Evolutionary conservation across 2,113 vertebrate genomes (phyloP), one percentile per base, ranked within the genome.

Genomic region (Hippocampus mohnikei): DNA sequence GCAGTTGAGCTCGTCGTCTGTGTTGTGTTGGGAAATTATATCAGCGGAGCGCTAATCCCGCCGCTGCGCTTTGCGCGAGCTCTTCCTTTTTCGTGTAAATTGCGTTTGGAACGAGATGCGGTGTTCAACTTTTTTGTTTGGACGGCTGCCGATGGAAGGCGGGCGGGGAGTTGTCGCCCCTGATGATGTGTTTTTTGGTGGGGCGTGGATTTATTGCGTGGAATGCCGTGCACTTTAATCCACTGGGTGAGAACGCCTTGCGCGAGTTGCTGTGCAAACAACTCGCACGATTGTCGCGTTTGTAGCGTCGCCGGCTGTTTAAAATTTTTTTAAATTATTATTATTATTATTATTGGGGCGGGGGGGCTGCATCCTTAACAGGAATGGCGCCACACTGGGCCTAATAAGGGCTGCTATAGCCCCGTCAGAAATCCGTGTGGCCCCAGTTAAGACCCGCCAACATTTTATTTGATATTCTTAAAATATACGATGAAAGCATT

Each of bases 251-350:
- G 8, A 63, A 67, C 8, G 6, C 40, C 71, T 77, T 77, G 67
- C 33, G 53, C 70, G 70, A 41, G 41, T 56, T 81, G 41, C 13
- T 62, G n/a, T 76, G 72, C 72, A 70, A 81, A 63, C 8, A 62
- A 41, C 20, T 44, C 25, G 4, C 55, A 25, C 10, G 0, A 1
- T 15, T 18, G 11, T 23, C 2, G 5, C 40, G 59, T 52, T 52
- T 52, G 18, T 21, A 7, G 48, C 5, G 59, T 21, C 21, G 2
- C 2, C 1, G 12, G 20, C 37, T 40, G 21, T 44, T 44, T 12
- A 9, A 42, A 42, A 42, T 13, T 1, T 44, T 12, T 44, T 11
- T 15, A n/a, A n/a, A n/a, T 42, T 42, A 1, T 42, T 8, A 11
- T 42, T 2, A 11, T 27, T 27, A 27, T 27, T 27, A 27, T 27